phyloP scores from a whole-genome alignment of 2,797 vertebrate species.

The Pantherophis alleghaniensis region DNA sequence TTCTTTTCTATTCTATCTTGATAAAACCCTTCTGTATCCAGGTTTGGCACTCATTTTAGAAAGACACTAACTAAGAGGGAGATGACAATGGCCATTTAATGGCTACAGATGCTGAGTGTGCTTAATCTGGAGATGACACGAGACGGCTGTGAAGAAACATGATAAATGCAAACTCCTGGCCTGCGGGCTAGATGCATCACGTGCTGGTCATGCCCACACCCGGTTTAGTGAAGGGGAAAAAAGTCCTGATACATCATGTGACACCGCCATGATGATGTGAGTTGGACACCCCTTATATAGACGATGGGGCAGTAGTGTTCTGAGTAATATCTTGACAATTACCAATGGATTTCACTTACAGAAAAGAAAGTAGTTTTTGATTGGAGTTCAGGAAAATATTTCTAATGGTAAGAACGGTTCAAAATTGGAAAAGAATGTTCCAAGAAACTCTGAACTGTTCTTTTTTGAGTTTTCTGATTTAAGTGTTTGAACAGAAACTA shows the following conservation, averaged over 20 bases:
- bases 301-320: neutral
- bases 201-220: too few species aligned
- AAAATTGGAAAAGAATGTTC: neutral
- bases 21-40: neutral
- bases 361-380: neutral
- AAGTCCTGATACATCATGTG: too few species aligned
- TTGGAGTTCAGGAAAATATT: neutral
- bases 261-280: too few species aligned
- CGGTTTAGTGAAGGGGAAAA: too few species aligned
- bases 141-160: neutral
- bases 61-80: neutral
- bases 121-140: neutral
- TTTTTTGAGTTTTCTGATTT: neutral
- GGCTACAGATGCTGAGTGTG: neutral
- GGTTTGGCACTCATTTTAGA: neutral
- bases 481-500: neutral
- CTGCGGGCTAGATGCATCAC: too few species aligned
- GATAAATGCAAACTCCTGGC: neutral
- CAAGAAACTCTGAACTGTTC: neutral
- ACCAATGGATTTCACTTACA: neutral
- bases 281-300: too few species aligned
- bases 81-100: neutral
- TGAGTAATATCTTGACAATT: neutral
- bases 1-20: neutral
- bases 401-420: neutral